A percentile compares a stretch with the other conserved stretches of the same genome.
phyloP scores from a whole-genome alignment of 2,888 invertebrate species.

The Galerucella pusilla region DNA sequence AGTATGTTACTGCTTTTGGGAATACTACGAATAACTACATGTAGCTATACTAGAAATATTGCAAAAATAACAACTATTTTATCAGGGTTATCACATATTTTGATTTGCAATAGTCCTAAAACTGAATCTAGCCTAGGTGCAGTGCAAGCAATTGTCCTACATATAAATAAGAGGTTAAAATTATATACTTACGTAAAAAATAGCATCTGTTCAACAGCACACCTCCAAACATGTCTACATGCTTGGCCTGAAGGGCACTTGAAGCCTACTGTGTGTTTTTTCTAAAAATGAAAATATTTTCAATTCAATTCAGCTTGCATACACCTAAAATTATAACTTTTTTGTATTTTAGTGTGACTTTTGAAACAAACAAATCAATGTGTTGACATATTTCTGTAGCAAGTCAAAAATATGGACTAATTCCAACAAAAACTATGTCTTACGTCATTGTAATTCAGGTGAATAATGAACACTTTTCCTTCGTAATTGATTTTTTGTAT shows the following conservation, averaged over 20 bases:
- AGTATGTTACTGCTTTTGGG: too few species aligned
- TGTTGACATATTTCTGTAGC: too few species aligned
- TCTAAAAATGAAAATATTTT: constrained; percentile 70
- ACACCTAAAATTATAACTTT: too few species aligned
- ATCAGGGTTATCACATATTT: background rate
- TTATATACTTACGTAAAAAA: constrained; percentile 90
- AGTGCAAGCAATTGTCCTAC: constrained; percentile 5
- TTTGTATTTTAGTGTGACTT: too few species aligned
- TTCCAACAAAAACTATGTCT: constrained; percentile 53
- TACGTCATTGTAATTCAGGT: constrained; percentile 92
- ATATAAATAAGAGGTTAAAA: background rate
- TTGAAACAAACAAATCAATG: too few species aligned
- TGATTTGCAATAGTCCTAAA: constrained; percentile 11
- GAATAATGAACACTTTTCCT: constrained; percentile 97
- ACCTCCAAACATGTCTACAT: constrained; percentile 96
- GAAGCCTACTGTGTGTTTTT: constrained; percentile 94
- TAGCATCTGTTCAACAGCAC: constrained; percentile 96
- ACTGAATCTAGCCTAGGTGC: constrained; percentile 6
- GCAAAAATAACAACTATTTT: background rate
- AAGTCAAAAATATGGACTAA: too few species aligned
- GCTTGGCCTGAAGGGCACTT: constrained; percentile 93
- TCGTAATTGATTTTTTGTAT: constrained; percentile 97
- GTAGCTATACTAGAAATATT: background rate
- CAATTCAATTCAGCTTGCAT: background rate
- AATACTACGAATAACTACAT: background rate